Base-by-base conservation (phyloP, 2,113 vertebrate species). In the Muscicapa adusta region DNA sequence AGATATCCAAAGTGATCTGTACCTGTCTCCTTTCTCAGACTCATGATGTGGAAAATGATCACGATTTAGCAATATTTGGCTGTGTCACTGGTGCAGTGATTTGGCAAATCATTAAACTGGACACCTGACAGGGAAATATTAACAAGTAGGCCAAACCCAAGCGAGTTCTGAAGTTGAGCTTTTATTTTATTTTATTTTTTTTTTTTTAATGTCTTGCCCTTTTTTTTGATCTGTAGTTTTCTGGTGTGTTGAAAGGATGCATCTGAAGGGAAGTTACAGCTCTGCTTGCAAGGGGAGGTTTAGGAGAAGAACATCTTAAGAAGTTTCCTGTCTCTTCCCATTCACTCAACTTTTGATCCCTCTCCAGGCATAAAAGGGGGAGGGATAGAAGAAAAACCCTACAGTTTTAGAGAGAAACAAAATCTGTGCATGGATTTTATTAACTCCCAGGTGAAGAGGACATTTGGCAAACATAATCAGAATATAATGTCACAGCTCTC, bases 251-350 rank as follows among this genome's bases (percentile, higher is more conserved):
- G 70, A 85, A 91, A 91, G 57, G 29, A 42, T 54, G n/a, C 14
- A 38, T 31, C 23, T 89, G 42, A 75, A 51, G 33, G 24, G 54
- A 80, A 43, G 22, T 51, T 73, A 62, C 42, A 85, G 34, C 33
- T n/a, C 40, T 65, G 24, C 23, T 94, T 65, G 9, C 53, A 0
- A 1, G 17, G 40, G 36, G 16, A 77, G 8, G 20, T 61, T 82
- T 50, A 79, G 54, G 25, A 82, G n/a, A 71, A 51, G 7, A 88
- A 33, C 16, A 53, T 29, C 8, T 43, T 87, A 25, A 60, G 73
- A 26, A 78, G 10, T 26, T 82, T 85, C 47, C 23, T n/a, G 6
- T 66, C 0, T 2, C 25, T 29, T n/a, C 2, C 0, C 8, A 40
- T 65, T 87, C 8, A 3, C 26, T 38, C 34, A 57, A 34, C 15